Evolutionary conservation across 2,888 invertebrate genomes (phyloP).

Genomic region (Drepana falcataria): DNA sequence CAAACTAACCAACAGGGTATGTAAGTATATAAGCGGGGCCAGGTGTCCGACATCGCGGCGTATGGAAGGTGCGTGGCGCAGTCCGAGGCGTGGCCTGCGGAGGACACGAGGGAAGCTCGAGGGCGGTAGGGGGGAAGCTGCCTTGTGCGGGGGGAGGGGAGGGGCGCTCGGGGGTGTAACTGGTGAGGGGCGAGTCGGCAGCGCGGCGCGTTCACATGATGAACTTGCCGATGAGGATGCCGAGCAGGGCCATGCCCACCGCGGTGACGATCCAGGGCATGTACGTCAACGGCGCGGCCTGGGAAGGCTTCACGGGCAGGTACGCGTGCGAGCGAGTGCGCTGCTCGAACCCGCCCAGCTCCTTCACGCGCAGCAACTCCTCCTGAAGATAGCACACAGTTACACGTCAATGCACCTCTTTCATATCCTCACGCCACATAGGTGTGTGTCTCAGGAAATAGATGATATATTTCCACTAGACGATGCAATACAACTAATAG

Average conservation of each 20-base stretch:
- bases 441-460: no score
- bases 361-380: conserved; percentile 81
- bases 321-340: conserved; percentile 66
- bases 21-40: not conserved
- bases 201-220: conserved; percentile 82
- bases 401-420: not conserved
- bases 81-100: conserved; percentile 7
- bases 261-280: conserved; percentile 83
- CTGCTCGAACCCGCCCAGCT: conserved; percentile 34
- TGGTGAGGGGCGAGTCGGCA: conserved; percentile 48
- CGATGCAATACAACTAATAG: no score
- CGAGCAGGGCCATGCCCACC: conserved; percentile 83
- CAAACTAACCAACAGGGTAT: not conserved
- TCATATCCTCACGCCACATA: no score
- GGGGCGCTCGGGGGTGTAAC: conserved; percentile 52
- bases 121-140: conserved; percentile 39
- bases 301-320: conserved; percentile 79
- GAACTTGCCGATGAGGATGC: conserved; percentile 89
- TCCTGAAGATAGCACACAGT: conserved; percentile 62
- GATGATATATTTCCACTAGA: no score
- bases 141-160: conserved; percentile 41
- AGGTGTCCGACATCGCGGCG: not conserved
- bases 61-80: not conserved
- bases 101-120: conserved; percentile 12
- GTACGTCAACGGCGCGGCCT: conserved; percentile 51